Evolutionary conservation across 2,113 vertebrate species (phyloP).

Genomic region (Silurus glanis): DNA sequence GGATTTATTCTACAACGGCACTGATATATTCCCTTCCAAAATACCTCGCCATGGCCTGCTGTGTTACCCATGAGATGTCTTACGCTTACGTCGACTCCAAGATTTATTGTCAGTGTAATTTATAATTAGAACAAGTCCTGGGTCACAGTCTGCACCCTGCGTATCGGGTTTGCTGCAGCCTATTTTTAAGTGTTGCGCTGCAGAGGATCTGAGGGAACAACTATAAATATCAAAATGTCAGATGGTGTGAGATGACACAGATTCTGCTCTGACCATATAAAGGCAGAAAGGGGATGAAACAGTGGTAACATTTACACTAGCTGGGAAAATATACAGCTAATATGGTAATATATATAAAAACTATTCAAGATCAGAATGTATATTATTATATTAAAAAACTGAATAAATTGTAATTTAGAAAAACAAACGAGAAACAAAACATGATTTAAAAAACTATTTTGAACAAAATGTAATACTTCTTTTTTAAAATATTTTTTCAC

Average conservation of each 20-base stretch:
- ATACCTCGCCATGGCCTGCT: too few species aligned
- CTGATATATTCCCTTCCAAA: too few species aligned
- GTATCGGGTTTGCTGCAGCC: constrained; percentile 45
- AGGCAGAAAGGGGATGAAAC: not conserved
- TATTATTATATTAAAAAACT: not conserved
- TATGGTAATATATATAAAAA: not conserved
- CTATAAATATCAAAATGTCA: constrained; percentile 60
- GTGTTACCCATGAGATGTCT: too few species aligned
- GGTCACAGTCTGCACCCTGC: not conserved
- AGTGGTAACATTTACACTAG: not conserved
- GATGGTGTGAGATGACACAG: constrained; percentile 24
- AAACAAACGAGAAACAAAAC: not conserved
- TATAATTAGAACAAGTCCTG: not conserved
- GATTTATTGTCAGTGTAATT: too few species aligned
- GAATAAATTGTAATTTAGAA: not conserved
- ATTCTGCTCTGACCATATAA: not conserved
- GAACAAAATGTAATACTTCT: too few species aligned
- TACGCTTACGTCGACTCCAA: too few species aligned
- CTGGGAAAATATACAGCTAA: not conserved
- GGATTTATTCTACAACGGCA: too few species aligned
- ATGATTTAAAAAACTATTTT: too few species aligned
- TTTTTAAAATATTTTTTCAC: too few species aligned
- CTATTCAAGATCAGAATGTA: not conserved
- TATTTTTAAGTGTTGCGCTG: constrained; percentile 58
- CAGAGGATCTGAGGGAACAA: constrained; percentile 41